Base-by-base conservation (phyloP, 30 jellyfish, hydroid and myxozoan species). In the Pseudorhiza aurosa region DNA sequence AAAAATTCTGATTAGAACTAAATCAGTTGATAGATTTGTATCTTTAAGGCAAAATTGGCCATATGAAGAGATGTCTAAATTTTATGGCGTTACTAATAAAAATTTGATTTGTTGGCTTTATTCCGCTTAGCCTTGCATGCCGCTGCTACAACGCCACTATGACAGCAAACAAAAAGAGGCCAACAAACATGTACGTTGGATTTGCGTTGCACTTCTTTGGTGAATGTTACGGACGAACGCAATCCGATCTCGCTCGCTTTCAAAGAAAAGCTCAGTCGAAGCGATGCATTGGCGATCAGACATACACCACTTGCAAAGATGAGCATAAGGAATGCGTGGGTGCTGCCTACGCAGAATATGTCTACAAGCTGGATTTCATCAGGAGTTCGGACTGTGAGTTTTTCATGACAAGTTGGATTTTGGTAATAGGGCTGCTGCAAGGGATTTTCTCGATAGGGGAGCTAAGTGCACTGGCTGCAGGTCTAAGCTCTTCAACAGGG, bases 201-300 rank as follows among this genome's bases (percentile, higher is more conserved):
- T 69, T 69, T 69, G 83, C 83, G 31, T 29, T 69, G 46, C 83
- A 69, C 33, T 69, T 2, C 36, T 69, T 12, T n/a, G 83, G 83
- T 29, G 83, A 69, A 46, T 69, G 83, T 39, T 69, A 69, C 68
- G 83, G 83, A 26, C 31, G 51, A 26, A 43, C 83, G 4, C 30
- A 24, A 32, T 0, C 4, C 0, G 69, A 69, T 28, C 15, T 69
- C 22, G 69, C 45, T 29, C 32, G 50, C 2, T 69, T 40, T 19
- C 0, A 21, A 7, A 9, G 1, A 1, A 26, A 25, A 26, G 51
- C 4, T 15, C 53, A 8, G 6, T 69, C 83, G 2, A 24, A 25
- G 5, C 28, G 39, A 4, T 69, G 83, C 19, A 45, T 56, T 12
- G 83, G 83, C 1, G 83, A 69, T 30, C 56, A 27, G 22, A 45